These are phyloP conservation scores for Noctua janthe DNA, from an alignment of 2,888 invertebrate genomes.

Conservation along the genomic window DNA sequence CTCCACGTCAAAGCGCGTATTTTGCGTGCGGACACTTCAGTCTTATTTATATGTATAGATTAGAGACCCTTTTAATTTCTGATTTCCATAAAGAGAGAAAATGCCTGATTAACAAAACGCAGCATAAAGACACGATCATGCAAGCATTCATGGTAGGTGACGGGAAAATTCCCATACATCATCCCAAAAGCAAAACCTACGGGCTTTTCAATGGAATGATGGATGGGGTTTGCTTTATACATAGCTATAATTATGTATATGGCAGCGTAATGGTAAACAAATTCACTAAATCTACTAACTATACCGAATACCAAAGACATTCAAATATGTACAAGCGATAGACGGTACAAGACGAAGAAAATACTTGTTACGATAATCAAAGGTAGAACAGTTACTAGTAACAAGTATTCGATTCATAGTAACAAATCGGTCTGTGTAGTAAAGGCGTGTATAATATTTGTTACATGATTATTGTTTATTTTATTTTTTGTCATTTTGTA, in stretches of 20 bases:
- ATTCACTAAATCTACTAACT: not conserved
- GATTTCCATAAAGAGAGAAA: not conserved
- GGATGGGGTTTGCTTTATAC: not conserved
- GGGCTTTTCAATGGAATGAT: not conserved
- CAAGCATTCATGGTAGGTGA: not conserved
- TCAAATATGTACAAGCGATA: no score
- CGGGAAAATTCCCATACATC: not conserved
- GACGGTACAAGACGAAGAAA: no score
- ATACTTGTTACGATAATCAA: no score
- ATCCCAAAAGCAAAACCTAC: not conserved
- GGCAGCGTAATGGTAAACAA: not conserved
- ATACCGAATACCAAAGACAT: no score
- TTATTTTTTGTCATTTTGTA: no score
- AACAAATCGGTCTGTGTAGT: no score
- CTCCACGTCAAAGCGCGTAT: no score
- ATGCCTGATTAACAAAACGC: not conserved
- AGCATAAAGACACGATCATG: not conserved
- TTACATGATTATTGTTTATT: no score
- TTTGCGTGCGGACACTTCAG: no score
- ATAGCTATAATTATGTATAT: not conserved
- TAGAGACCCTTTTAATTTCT: not conserved
- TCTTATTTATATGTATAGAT: not conserved
- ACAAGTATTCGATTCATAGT: no score
- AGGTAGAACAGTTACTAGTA: no score
- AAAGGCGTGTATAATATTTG: no score